Percentiles rank a stretch among this genome's conserved stretches.
These are phyloP conservation scores for Eremophila alpestris DNA, from an alignment of 2,797 vertebrate species.

Conservation along the genomic window DNA sequence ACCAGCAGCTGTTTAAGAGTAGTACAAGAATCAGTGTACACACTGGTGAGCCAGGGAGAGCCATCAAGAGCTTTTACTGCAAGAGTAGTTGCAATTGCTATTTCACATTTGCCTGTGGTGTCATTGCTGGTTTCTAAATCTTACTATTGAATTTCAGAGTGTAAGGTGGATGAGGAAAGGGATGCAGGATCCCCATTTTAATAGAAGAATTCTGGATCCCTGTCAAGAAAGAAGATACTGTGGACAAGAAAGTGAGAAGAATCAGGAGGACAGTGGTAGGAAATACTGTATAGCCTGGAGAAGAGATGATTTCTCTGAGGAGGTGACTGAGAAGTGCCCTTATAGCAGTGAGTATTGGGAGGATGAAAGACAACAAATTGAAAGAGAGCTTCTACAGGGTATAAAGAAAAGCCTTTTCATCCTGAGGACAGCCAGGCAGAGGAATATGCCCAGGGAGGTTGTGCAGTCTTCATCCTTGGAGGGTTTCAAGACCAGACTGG, in stretches of 20 bases:
- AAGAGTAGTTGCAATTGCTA: neutral
- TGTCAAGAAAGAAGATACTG: neutral
- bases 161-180: neutral
- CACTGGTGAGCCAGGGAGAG: neutral
- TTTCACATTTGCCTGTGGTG: neutral
- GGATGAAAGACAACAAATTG: neutral
- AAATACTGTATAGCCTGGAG: neutral
- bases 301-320: neutral
- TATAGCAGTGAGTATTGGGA: fast-evolving
- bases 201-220: neutral
- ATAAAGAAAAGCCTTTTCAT: neutral
- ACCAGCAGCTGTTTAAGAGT: neutral
- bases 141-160: neutral
- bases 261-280: neutral
- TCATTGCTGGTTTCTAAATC: neutral
- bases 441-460: neutral
- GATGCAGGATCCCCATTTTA: neutral
- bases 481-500: neutral
- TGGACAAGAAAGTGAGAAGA: neutral
- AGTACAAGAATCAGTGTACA: neutral
- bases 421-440: neutral
- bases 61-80: neutral
- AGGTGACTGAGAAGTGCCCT: neutral
- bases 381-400: neutral
- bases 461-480: neutral